Percentiles rank a stretch among this genome's conserved stretches.
Evolutionary conservation across 2,888 invertebrate species (phyloP).

Genomic region (Arge pagana): DNA sequence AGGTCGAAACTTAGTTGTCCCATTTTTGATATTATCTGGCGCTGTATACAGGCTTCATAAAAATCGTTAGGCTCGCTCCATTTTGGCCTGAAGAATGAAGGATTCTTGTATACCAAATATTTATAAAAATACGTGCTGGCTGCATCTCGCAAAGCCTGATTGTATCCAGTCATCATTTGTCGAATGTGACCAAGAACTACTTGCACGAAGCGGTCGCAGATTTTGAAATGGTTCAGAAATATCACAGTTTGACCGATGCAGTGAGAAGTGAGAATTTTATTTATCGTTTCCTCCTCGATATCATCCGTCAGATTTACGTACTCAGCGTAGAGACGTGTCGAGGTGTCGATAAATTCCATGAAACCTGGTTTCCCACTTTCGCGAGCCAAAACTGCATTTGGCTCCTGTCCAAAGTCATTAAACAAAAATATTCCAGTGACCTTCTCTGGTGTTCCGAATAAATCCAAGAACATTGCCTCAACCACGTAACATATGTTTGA

Average conservation of each 20-base stretch:
- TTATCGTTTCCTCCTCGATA: constrained; percentile 13
- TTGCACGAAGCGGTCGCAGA: constrained; percentile 24
- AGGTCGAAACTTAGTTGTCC: constrained; percentile 2
- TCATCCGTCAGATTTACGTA: constrained; percentile 24
- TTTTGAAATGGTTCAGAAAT: constrained; percentile 29
- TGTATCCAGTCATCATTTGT: background rate
- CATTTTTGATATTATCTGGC: no score
- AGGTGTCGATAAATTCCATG: constrained; percentile 39
- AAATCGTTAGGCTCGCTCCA: no score
- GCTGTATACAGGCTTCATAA: no score
- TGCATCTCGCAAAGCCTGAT: constrained; percentile 6
- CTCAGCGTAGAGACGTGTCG: constrained; percentile 31
- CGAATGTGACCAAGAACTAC: constrained; percentile 24
- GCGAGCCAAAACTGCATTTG: constrained; percentile 1
- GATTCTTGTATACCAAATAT: background rate
- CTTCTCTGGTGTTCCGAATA: background rate
- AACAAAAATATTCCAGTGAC: constrained; percentile 1
- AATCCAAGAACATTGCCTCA: constrained; percentile 12
- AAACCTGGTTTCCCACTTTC: constrained; percentile 41
- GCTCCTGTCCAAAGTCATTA: background rate
- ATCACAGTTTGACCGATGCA: constrained; percentile 28
- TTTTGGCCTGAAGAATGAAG: no score
- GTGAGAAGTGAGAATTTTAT: constrained; percentile 28
- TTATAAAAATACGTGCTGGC: constrained; percentile 9
- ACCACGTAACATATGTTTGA: constrained; percentile 10